Percentiles rank a stretch among this genome's conserved stretches.
Evolutionary conservation across 2,797 vertebrate genomes (phyloP).

Genomic region (Gastrophryne carolinensis): DNA sequence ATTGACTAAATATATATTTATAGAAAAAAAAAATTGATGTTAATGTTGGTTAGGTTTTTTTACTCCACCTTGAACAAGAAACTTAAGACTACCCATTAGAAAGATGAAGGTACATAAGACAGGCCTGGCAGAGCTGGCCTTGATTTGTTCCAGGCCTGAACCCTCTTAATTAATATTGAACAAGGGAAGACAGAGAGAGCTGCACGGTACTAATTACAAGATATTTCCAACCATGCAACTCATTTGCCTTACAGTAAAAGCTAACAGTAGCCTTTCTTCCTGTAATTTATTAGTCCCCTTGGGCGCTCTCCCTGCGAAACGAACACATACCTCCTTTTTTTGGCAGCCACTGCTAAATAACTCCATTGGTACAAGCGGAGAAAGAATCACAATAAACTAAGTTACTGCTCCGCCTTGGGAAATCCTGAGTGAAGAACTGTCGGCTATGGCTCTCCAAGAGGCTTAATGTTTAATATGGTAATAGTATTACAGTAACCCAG

Average conservation of each 20-base stretch:
- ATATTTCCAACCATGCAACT: constrained; percentile 33
- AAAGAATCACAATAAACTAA: constrained; percentile 28
- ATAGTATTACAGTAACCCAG: neutral
- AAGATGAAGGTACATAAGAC: neutral
- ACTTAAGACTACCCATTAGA: neutral
- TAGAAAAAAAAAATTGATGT: no score
- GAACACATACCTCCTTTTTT: constrained; percentile 42
- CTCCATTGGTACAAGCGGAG: neutral
- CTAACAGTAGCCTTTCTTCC: constrained; percentile 46
- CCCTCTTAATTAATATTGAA: constrained; percentile 29
- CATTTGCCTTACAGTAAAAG: constrained; percentile 47
- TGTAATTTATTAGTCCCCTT: constrained; percentile 41
- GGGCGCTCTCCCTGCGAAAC: constrained; percentile 27
- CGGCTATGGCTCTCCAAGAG: neutral
- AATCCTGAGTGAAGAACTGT: neutral
- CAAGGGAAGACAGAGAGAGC: neutral
- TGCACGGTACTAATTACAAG: constrained; percentile 30
- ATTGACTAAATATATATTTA: no score
- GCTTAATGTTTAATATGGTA: neutral
- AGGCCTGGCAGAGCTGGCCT: constrained; percentile 4
- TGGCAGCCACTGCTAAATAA: constrained; percentile 31
- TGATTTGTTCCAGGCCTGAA: constrained; percentile 7
- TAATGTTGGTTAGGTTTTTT: neutral
- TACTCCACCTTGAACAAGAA: neutral
- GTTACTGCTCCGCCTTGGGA: constrained; percentile 11